Evolutionary conservation across 2,113 vertebrate species (phyloP).

Genomic region (Chrysemys picta): DNA sequence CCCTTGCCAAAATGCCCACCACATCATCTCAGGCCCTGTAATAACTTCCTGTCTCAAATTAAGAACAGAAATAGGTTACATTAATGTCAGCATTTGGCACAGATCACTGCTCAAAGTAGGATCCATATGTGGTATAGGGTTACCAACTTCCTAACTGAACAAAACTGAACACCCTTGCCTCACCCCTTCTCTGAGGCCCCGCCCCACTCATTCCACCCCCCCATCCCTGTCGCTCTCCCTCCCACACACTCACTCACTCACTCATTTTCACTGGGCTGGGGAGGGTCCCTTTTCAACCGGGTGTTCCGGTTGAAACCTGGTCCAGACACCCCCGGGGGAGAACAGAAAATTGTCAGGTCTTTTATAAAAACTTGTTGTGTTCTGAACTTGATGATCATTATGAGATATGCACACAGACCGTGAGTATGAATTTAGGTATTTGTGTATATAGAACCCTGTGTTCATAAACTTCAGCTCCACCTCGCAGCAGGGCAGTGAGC

Average conservation of each 20-base stretch:
- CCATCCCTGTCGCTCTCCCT: no score
- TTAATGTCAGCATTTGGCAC: background rate
- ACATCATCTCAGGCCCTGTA: background rate
- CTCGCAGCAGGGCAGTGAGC: background rate
- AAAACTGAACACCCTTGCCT: no score
- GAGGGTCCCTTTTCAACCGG: no score
- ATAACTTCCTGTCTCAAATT: background rate
- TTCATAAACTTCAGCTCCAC: background rate
- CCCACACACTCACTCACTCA: no score
- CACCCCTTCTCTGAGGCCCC: no score
- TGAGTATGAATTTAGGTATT: background rate
- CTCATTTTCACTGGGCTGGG: no score
- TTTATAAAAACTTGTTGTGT: background rate
- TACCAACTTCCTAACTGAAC: no score
- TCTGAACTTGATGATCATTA: background rate
- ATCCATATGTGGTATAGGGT: background rate
- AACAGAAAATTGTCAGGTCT: background rate
- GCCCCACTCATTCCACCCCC: no score
- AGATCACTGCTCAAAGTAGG: background rate
- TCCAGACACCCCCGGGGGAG: background rate
- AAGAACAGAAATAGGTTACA: background rate
- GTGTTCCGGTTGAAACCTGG: no score
- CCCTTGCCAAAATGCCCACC: background rate
- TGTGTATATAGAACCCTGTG: background rate
- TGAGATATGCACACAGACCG: background rate